phyloP scores from a whole-genome alignment of 2,797 vertebrate species.

The Lagocephalus sceleratus region DNA sequence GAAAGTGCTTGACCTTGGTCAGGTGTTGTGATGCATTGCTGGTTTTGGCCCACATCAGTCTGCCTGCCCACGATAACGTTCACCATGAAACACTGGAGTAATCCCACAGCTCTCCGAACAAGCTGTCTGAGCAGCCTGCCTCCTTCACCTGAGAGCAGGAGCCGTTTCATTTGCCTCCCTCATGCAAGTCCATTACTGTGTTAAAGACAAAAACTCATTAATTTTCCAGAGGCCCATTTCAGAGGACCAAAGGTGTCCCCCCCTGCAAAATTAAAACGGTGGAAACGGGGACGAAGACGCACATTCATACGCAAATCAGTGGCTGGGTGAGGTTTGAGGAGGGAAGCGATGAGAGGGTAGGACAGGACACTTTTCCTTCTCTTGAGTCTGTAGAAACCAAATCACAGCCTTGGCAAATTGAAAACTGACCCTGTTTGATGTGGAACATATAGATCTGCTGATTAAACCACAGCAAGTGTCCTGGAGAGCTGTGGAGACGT shows the following conservation, averaged over 20 bases:
- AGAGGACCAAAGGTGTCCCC: slow-evolving; percentile 28
- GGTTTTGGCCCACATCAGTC: slow-evolving; percentile 51
- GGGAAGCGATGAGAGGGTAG: slow-evolving; percentile 44
- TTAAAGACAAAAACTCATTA: slow-evolving; percentile 25
- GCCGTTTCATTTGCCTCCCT: slow-evolving; percentile 34
- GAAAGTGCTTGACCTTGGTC: slow-evolving; percentile 61
- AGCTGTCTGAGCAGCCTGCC: slow-evolving; percentile 27
- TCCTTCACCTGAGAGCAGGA: slow-evolving; percentile 34
- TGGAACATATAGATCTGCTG: slow-evolving; percentile 40
- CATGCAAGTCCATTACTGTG: slow-evolving; percentile 44
- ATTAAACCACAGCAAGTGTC: slow-evolving; percentile 45
- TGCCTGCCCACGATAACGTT: slow-evolving; percentile 50
- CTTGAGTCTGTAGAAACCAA: slow-evolving; percentile 32
- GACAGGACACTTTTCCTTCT: slow-evolving; percentile 23
- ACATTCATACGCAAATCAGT: slow-evolving; percentile 46
- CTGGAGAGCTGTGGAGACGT: slow-evolving; percentile 8
- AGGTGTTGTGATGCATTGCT: slow-evolving; percentile 54
- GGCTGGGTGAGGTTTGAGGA: slow-evolving; percentile 27
- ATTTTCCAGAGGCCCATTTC: slow-evolving; percentile 34
- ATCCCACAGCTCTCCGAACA: slow-evolving; percentile 44
- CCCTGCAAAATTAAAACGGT: slow-evolving; percentile 25
- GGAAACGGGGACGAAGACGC: slow-evolving; percentile 23
- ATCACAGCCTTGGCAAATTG: slow-evolving; percentile 49
- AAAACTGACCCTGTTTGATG: slow-evolving; percentile 37
- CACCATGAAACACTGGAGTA: slow-evolving; percentile 52